Conservation (phyloP, 2,113 vertebrate genomes). For the Mandrillus leucophaeus region DNA sequence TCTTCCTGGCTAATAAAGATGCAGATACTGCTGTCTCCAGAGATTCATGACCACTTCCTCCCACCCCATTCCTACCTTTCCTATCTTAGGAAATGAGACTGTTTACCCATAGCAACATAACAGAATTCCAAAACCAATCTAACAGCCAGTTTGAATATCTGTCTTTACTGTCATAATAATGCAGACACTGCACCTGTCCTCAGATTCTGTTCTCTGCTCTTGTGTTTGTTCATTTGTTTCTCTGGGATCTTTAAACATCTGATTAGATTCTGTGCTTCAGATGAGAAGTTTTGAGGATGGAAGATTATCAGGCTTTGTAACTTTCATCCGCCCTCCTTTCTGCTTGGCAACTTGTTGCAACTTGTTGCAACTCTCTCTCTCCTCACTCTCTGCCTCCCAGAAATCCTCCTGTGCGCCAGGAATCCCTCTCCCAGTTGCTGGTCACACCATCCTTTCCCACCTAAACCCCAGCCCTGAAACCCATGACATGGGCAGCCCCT, state of each 20-base stretch:
- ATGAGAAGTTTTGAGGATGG: conserved; percentile 63
- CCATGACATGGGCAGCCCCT: neutral
- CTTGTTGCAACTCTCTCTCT: neutral
- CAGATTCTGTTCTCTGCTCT: neutral
- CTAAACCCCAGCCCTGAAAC: neutral
- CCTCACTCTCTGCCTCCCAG: neutral
- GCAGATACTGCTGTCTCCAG: conserved; percentile 1
- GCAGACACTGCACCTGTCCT: conserved; percentile 45
- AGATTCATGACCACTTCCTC: conserved; percentile 39
- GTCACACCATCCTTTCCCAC: neutral
- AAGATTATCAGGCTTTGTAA: conserved; percentile 43
- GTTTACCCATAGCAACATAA: conserved; percentile 53
- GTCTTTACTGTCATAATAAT: conserved; percentile 22
- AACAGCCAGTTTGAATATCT: conserved; percentile 50
- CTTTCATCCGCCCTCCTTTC: conserved; percentile 10
- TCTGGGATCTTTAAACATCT: conserved; percentile 61
- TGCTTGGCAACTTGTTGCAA: neutral
- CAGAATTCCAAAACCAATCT: conserved; percentile 49
- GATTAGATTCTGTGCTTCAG: conserved; percentile 66
- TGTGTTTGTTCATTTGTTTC: neutral
- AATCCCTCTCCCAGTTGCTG: neutral
- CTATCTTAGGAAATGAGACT: conserved; percentile 71
- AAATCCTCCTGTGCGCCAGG: neutral
- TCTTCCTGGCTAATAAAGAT: conserved; percentile 39
- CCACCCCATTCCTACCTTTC: neutral